Percentiles rank a stretch among this genome's conserved stretches.
phyloP scores from a whole-genome alignment of 2,113 vertebrate species.

The Heterochromis multidens region DNA sequence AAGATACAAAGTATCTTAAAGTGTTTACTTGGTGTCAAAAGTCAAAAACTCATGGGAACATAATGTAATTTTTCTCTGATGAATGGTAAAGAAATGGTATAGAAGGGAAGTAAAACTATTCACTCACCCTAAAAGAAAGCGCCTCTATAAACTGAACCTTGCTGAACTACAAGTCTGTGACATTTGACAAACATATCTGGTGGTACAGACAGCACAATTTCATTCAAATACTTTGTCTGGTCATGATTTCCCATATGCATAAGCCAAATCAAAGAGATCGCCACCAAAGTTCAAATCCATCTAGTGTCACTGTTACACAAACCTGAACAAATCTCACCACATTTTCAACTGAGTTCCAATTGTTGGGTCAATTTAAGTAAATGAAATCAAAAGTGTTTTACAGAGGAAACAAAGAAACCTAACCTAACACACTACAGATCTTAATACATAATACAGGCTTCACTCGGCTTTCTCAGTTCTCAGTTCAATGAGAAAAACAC shows the following conservation, averaged over 20 bases:
- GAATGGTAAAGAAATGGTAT: background rate
- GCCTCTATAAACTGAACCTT: too few relatives aligned
- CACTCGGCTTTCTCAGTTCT: too few relatives aligned
- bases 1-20: background rate
- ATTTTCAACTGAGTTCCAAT: background rate
- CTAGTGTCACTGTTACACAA: background rate
- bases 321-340: background rate
- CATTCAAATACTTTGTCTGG: fast-evolving
- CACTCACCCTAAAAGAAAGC: background rate
- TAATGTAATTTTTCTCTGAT: background rate
- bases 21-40: background rate
- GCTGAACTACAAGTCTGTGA: background rate
- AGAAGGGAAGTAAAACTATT: background rate
- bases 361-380: background rate
- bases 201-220: background rate
- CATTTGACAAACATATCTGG: background rate
- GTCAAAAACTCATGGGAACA: fast-evolving
- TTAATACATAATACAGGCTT: background rate
- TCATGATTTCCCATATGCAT: fast-evolving
- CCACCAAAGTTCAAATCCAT: background rate
- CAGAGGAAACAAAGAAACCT: background rate
- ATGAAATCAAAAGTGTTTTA: background rate
- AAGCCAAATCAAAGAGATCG: background rate
- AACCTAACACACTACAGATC: background rate
- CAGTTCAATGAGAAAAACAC: background rate